Evolutionary conservation across 2,888 invertebrate genomes (phyloP).

Genomic region (Epistrophella euchroma): DNA sequence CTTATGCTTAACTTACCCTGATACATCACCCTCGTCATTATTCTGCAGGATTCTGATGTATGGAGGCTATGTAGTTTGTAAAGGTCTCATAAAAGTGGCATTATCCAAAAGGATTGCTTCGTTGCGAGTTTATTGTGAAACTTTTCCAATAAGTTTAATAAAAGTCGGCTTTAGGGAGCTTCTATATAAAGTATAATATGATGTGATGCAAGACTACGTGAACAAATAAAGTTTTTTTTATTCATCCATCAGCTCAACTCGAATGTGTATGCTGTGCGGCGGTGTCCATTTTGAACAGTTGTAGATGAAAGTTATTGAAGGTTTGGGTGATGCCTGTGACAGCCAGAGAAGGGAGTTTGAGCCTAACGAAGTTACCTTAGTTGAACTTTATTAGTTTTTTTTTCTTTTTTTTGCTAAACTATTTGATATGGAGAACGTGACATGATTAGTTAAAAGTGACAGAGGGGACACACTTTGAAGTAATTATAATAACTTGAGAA

Average conservation of each 20-base stretch:
- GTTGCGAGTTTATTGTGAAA: conserved; percentile 76
- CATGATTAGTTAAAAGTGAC: not conserved
- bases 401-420: not conserved
- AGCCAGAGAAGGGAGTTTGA: conserved; percentile 36
- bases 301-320: conserved; percentile 4
- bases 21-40: conserved; percentile 42
- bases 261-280: conserved; percentile 41
- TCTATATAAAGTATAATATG: too few relatives aligned
- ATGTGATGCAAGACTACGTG: conserved; percentile 64
- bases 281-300: conserved; percentile 65
- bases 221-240: conserved; percentile 68
- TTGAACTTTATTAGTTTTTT: conserved; percentile 64
- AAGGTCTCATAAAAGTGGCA: conserved; percentile 73
- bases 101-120: conserved; percentile 76
- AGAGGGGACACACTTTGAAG: too few relatives aligned
- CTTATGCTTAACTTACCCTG: conserved; percentile 18
- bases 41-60: conserved; percentile 57
- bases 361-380: conserved; percentile 48
- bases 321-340: conserved; percentile 6
- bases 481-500: too few relatives aligned
- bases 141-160: conserved; percentile 76
- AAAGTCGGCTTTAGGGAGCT: conserved; percentile 74
- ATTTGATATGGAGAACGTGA: conserved; percentile 47
- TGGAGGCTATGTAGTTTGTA: not conserved
- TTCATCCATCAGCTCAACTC: conserved; percentile 5